These are phyloP conservation scores for Gorsachius magnificus DNA, from an alignment of 2,797 vertebrate species.

Conservation along the genomic window DNA sequence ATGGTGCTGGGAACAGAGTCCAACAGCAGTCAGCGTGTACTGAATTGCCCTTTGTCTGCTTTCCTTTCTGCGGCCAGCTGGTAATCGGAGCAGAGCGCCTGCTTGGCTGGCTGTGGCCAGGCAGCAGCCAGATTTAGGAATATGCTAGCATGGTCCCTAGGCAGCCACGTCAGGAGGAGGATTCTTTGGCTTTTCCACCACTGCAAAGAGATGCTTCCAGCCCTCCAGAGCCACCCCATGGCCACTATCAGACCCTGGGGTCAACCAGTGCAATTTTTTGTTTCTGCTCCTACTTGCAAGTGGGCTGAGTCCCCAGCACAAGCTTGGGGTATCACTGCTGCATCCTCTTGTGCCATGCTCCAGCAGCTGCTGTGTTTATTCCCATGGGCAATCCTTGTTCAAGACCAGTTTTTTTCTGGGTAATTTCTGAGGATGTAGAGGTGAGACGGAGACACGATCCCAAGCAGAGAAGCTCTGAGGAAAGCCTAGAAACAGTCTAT, in stretches of 20 bases:
- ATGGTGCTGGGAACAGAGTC: not conserved
- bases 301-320: not conserved
- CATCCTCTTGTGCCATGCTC: not conserved
- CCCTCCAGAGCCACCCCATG: not conserved
- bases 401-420: not conserved
- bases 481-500: not conserved
- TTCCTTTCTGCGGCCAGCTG: constrained; percentile 6
- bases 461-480: not conserved
- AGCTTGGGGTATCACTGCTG: not conserved
- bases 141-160: fast-evolving
- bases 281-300: not conserved
- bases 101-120: not conserved
- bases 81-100: not conserved
- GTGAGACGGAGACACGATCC: not conserved
- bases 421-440: not conserved
- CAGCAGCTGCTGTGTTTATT: not conserved
- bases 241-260: fast-evolving
- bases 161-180: not conserved
- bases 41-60: constrained; percentile 55
- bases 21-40: not conserved
- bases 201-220: not conserved
- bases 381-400: not conserved
- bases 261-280: not conserved
- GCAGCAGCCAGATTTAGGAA: not conserved
- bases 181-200: not conserved